A percentile compares a stretch with the other conserved stretches of the same genome.
These are phyloP conservation scores for Platorchestia sp. DNA, from an alignment of 1,140 invertebrate species.

Conservation along the genomic window DNA sequence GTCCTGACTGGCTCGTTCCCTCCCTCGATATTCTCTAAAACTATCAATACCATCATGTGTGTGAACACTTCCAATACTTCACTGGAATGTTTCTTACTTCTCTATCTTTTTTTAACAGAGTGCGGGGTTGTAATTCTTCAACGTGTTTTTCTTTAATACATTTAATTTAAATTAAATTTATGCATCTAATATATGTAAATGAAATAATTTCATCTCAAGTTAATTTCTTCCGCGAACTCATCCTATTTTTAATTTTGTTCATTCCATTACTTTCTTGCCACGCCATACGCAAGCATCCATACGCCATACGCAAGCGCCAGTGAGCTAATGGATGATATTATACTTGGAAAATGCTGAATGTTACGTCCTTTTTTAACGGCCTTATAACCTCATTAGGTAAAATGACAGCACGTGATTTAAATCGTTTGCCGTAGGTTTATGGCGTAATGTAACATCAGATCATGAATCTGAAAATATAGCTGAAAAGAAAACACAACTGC, in stretches of 20 bases:
- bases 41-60: not conserved
- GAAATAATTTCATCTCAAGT: not conserved
- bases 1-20: not conserved
- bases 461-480: not conserved
- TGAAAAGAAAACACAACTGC: too few species aligned
- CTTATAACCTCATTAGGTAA: not conserved
- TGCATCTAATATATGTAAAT: too few species aligned
- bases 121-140: too few species aligned
- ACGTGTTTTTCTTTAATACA: too few species aligned
- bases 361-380: too few species aligned
- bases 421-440: not conserved
- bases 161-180: too few species aligned
- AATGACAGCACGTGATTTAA: not conserved
- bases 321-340: too few species aligned
- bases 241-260: too few species aligned
- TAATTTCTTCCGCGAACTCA: not conserved
- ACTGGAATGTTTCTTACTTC: not conserved
- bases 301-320: too few species aligned
- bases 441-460: not conserved
- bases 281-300: too few species aligned
- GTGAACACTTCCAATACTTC: not conserved
- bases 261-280: too few species aligned
- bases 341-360: too few species aligned
- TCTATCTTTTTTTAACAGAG: not conserved
- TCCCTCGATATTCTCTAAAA: not conserved